Evolutionary conservation across 2,113 vertebrate species (phyloP).

Genomic region (Sturnira hondurensis): DNA sequence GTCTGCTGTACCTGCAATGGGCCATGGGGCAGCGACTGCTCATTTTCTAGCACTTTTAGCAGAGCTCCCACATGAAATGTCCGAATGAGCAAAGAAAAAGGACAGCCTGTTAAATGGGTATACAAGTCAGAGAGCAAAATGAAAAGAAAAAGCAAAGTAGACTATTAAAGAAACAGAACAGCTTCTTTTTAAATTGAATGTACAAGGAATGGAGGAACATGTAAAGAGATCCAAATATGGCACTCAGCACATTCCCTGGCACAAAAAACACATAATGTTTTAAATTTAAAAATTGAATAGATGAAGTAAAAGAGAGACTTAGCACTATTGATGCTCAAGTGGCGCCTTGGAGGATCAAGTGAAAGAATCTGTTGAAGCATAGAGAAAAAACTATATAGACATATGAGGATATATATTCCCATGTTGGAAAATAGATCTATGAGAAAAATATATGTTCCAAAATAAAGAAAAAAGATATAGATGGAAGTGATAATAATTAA

Average conservation of each 20-base stretch:
- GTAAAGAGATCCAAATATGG: neutral
- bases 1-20: neutral
- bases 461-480: neutral
- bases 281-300: neutral
- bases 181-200: neutral
- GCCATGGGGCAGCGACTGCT: rapidly evolving
- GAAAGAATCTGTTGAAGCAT: neutral
- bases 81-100: neutral
- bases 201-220: neutral
- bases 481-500: neutral
- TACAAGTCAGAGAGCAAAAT: neutral
- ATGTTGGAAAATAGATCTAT: neutral
- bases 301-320: neutral
- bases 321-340: neutral
- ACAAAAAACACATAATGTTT: neutral
- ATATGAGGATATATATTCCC: neutral
- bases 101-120: neutral
- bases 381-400: neutral
- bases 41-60: neutral
- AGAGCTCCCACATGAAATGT: neutral
- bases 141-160: neutral
- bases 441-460: neutral
- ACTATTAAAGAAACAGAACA: neutral
- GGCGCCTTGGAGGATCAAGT: neutral
- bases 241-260: neutral